Base-by-base conservation (phyloP, 2,888 invertebrate species). In the Prenolepis imparis region DNA sequence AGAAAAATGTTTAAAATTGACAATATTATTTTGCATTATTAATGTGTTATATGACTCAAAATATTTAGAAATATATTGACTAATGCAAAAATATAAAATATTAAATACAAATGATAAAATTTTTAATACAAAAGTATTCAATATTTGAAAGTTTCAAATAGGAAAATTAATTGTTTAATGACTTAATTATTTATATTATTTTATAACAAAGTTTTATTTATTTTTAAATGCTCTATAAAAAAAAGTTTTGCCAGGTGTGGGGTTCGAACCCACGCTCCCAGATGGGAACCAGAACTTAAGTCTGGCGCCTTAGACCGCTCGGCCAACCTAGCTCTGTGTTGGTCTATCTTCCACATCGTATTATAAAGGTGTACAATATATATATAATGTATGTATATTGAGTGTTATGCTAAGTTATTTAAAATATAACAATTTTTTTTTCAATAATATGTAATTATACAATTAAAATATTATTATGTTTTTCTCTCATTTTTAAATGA, bases 191-290 rank as follows among this genome's bases (percentile, higher is more conserved):
- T 48, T 48, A 6, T 0, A 52, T 6, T 8, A n/a, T 1, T 41
- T 4, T 2, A 0, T 6, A 59, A 44, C 6, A 5, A 28, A 28
- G 0, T 36, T 36, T 59, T 21, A 77, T 67, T 18, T 3, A 55
- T 55, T 57, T 28, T n/a, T 1, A 59, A 57, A 21, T 77, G 0
- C 0, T n/a, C 3, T n/a, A 36, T 61, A 11, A 3, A 83, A 88
- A 85, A 72, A 59, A n/a, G n/a, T 55, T 84, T 90, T 96, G 96
- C 96, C 96, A 96, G 96, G 96, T 97, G 97, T 97, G 97, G 97
- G 97, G 96, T 97, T 97, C 97, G 97, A 97, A 97, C 97, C 97
- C 97, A 97, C 97, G 97, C 97, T 97, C 97, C 96, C 97, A 96
- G 95, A 96, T 96, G 97, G 96, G 97, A 97, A 97, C 97, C 97